A percentile compares a stretch with the other conserved stretches of the same genome.
phyloP scores from a whole-genome alignment of 2,113 vertebrate species.

The Stigmatopora nigra region DNA sequence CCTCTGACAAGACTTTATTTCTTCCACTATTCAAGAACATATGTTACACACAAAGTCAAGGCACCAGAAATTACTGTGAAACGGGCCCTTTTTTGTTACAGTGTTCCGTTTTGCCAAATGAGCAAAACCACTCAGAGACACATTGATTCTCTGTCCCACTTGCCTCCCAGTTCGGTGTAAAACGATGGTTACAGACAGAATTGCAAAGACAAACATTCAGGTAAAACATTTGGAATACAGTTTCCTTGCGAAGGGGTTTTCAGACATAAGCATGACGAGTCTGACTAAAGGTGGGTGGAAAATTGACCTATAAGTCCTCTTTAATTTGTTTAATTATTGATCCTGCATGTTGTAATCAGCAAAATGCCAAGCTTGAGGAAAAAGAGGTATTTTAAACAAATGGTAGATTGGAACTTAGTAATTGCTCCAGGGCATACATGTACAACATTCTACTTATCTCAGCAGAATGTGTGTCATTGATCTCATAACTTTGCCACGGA shows the following conservation, averaged over 20 bases:
- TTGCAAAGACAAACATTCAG: constrained; percentile 4
- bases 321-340: constrained; percentile 70
- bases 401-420: constrained; percentile 46
- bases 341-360: constrained; percentile 57
- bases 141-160: constrained; percentile 1
- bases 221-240: not conserved
- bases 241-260: constrained; percentile 11
- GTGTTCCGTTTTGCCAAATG: constrained; percentile 1
- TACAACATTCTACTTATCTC: constrained; percentile 40
- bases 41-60: not conserved
- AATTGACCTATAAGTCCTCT: constrained; percentile 46
- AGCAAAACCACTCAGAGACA: not conserved
- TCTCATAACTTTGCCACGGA: constrained; percentile 5
- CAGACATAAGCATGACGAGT: not conserved
- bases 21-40: not conserved
- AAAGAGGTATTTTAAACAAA: constrained; percentile 42
- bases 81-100: not conserved
- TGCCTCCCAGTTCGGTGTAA: constrained; percentile 17
- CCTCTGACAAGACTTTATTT: not conserved
- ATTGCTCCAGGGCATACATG: constrained; percentile 37
- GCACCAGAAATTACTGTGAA: not conserved
- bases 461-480: constrained; percentile 33
- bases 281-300: constrained; percentile 22
- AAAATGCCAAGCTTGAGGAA: constrained; percentile 35
- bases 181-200: constrained; percentile 15